Evolutionary conservation across 2,113 vertebrate genomes (phyloP).

Genomic region (Tragelaphus scriptus): DNA sequence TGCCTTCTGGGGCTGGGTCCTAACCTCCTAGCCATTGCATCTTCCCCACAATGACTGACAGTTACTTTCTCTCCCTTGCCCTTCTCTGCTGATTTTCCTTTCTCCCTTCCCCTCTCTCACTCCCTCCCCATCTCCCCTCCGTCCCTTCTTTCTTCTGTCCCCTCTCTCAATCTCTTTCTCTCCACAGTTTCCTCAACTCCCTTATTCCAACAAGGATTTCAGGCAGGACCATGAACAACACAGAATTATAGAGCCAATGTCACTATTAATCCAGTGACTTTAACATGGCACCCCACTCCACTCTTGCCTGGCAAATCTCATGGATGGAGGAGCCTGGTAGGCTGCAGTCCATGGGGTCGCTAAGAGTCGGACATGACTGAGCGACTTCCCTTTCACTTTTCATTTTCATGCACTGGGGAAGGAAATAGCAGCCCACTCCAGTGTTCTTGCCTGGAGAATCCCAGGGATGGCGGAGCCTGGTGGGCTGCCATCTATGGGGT

Average conservation of each 20-base stretch:
- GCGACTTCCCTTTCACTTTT: too few species aligned
- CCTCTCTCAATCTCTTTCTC: neutral
- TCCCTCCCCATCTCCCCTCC: neutral
- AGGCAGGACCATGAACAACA: neutral
- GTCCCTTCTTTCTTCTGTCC: too few species aligned
- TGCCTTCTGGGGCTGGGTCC: neutral
- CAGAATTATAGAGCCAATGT: neutral
- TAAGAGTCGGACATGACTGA: too few species aligned
- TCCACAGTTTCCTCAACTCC: neutral
- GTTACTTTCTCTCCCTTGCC: neutral
- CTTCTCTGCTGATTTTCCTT: neutral
- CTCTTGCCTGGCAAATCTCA: too few species aligned
- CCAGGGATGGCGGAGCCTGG: accelerated
- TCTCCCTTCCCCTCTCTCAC: neutral
- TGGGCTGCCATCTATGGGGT: too few species aligned
- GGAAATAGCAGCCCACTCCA: too few species aligned
- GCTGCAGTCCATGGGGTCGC: too few species aligned
- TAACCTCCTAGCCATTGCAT: neutral
- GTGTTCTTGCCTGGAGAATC: too few species aligned
- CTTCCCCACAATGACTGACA: neutral
- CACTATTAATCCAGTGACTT: neutral
- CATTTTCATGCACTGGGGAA: too few species aligned
- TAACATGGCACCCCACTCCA: neutral
- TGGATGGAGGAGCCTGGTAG: too few species aligned
- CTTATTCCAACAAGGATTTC: neutral